Evolutionary conservation across 1,140 invertebrate genomes (phyloP).

Genomic region (Reticulitermes speratus): DNA sequence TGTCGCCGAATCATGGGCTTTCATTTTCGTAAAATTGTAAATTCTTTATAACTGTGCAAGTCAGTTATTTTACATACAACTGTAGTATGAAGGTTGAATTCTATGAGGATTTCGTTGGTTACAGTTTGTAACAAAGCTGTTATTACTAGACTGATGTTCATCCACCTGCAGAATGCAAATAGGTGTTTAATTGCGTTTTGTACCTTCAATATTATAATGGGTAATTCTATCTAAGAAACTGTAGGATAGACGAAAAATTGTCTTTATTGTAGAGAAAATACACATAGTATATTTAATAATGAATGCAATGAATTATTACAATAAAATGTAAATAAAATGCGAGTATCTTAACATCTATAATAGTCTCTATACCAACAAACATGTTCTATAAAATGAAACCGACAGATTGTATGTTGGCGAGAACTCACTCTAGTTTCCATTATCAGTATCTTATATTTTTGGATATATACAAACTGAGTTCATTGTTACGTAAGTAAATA

Average conservation of each 20-base stretch:
- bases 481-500: neutral
- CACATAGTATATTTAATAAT: neutral
- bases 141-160: no score
- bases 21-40: no score
- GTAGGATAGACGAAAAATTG: neutral
- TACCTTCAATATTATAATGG: no score
- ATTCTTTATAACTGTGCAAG: no score
- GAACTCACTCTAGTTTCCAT: neutral
- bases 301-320: neutral
- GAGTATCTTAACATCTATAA: neutral
- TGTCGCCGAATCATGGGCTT: no score
- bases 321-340: neutral
- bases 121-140: no score
- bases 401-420: neutral
- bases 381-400: neutral
- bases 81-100: no score
- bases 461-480: neutral
- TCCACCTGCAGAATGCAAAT: no score
- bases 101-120: no score
- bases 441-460: neutral
- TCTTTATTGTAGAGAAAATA: neutral
- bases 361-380: neutral
- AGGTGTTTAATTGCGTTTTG: no score
- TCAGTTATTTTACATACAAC: no score
- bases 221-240: neutral